Evolutionary conservation across 1,140 invertebrate genomes (phyloP).

Genomic region (Teleogryllus occipitalis): DNA sequence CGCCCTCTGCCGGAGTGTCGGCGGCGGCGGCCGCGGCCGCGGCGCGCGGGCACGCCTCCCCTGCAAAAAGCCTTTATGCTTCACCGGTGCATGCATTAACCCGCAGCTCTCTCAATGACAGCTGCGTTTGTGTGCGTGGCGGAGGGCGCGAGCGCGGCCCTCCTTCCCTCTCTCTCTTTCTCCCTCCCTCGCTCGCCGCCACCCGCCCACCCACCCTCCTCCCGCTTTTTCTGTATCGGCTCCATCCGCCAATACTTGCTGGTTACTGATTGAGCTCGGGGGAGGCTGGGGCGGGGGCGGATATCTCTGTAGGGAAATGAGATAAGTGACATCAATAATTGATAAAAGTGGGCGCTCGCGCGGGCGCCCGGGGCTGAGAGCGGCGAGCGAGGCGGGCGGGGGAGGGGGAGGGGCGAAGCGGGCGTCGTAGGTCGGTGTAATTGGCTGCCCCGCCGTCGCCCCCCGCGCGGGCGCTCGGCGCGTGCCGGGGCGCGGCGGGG

Average conservation of each 20-base stretch:
- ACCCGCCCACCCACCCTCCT: no score
- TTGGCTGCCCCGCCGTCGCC: neutral
- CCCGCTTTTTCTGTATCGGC: neutral
- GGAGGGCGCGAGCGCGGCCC: neutral
- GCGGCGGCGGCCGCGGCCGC: no score
- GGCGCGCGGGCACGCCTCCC: no score
- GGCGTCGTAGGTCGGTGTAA: neutral
- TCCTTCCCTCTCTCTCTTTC: neutral
- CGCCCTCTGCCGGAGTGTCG: no score
- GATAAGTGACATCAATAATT: slow-evolving; percentile 5
- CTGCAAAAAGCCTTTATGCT: neutral
- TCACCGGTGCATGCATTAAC: neutral
- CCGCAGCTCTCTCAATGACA: neutral
- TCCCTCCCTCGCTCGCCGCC: neutral
- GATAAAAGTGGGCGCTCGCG: neutral
- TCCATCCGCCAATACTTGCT: neutral
- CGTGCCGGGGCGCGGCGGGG: neutral
- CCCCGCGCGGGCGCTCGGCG: no score
- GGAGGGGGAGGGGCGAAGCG: no score
- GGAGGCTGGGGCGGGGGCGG: neutral
- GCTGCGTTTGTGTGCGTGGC: neutral
- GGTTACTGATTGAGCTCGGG: neutral
- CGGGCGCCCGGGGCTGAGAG: no score
- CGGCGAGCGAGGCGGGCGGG: no score
- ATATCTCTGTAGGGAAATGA: neutral